phyloP scores from a whole-genome alignment of 2,888 invertebrate species.

The Phorcus lineatus region DNA sequence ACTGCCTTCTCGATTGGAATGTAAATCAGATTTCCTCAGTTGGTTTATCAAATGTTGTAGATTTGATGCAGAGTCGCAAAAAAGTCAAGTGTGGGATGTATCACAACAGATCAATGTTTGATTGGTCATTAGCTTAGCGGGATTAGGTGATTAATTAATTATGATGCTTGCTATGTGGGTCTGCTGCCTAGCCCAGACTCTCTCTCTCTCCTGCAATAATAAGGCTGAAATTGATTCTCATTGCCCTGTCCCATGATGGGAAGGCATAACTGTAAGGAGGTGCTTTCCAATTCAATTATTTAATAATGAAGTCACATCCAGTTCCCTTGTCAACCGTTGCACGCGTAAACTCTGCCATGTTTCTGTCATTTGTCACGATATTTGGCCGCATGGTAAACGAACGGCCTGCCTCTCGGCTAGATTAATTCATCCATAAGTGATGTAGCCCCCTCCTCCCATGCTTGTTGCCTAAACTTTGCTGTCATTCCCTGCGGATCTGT shows the following conservation, averaged over 20 bases:
- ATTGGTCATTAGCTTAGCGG: constrained; percentile 7
- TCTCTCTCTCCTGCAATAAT: background rate
- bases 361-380: constrained; percentile 33
- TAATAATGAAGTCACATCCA: constrained; percentile 20
- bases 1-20: background rate
- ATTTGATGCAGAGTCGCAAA: background rate
- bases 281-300: constrained; percentile 24
- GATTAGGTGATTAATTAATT: constrained; percentile 22
- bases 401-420: background rate
- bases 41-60: constrained; percentile 20
- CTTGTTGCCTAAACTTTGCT: constrained; percentile 12
- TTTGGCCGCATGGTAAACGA: constrained; percentile 1
- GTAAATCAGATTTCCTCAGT: background rate
- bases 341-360: background rate
- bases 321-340: constrained; percentile 21
- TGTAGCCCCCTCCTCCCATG: background rate
- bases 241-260: constrained; percentile 19
- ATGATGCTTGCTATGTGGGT: background rate
- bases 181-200: background rate
- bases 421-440: constrained; percentile 28
- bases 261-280: background rate
- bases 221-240: background rate
- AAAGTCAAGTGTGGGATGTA: background rate
- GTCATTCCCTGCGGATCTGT: background rate
- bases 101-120: constrained; percentile 16